Conservation (phyloP, 2,113 vertebrate genomes). For the Tor tambroides region DNA sequence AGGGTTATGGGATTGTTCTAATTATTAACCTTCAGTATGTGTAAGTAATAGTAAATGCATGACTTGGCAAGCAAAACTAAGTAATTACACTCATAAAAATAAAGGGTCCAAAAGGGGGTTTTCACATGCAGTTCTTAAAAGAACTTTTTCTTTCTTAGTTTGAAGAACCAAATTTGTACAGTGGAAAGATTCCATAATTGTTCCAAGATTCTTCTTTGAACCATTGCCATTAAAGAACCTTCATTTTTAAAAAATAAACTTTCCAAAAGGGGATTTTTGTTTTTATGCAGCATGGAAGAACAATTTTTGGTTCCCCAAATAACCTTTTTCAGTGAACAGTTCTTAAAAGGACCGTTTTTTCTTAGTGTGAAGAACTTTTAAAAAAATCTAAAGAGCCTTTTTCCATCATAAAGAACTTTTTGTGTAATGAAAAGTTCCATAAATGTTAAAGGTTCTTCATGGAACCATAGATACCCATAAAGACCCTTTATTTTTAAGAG, state of each 20-base stretch:
- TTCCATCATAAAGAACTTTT: not conserved
- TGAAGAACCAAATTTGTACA: too few species aligned
- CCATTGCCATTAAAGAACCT: not conserved
- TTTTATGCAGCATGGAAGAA: not conserved
- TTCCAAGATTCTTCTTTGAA: not conserved
- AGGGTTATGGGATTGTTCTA: not conserved
- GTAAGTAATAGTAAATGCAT: not conserved
- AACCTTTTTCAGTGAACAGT: not conserved
- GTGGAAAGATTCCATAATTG: too few species aligned
- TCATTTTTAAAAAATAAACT: not conserved
- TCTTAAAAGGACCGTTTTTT: not conserved
- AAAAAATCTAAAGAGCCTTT: not conserved
- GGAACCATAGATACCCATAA: not conserved
- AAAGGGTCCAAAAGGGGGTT: too few species aligned
- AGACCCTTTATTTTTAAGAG: not conserved
- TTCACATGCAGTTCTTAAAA: too few species aligned
- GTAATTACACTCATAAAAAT: not conserved
- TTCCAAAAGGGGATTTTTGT: not conserved
- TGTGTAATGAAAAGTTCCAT: not conserved
- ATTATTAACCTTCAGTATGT: not conserved
- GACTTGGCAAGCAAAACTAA: not conserved
- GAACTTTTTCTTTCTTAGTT: not conserved
- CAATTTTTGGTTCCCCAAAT: not conserved
- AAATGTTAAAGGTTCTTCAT: not conserved
- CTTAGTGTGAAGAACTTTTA: not conserved